phyloP scores from a whole-genome alignment of 2,888 invertebrate genomes.

The Crioceris asparagi region DNA sequence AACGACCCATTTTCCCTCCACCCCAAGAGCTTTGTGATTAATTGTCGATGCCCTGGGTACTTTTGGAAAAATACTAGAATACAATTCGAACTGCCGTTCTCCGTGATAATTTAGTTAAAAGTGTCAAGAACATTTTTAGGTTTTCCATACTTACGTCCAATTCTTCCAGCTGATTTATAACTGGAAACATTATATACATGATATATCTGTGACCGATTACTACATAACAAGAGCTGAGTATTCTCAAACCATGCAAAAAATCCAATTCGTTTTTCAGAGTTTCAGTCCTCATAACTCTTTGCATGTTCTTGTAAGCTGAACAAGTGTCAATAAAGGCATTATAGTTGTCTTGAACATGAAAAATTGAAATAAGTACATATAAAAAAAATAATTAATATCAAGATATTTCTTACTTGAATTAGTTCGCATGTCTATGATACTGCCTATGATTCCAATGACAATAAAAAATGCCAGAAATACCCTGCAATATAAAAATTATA shows the following conservation, averaged over 20 bases:
- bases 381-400: too few species aligned
- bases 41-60: too few species aligned
- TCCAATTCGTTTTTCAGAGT: slow-evolving; percentile 26
- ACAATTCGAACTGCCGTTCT: too few species aligned
- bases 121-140: too few species aligned
- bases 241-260: slow-evolving; percentile 39
- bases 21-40: too few species aligned
- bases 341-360: slow-evolving; percentile 3
- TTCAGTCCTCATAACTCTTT: slow-evolving; percentile 18
- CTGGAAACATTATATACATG: slow-evolving; percentile 18
- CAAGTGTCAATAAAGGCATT: slow-evolving; percentile 15
- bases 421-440: slow-evolving; percentile 7
- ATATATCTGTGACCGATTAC: slow-evolving; percentile 37
- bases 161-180: slow-evolving; percentile 19
- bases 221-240: slow-evolving; percentile 41
- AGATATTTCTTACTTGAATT: slow-evolving; percentile 6
- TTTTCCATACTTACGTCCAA: slow-evolving; percentile 21
- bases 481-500: slow-evolving; percentile 12
- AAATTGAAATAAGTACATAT: too few species aligned
- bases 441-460: slow-evolving; percentile 8
- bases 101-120: too few species aligned
- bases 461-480: slow-evolving; percentile 14
- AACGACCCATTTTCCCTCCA: too few species aligned
- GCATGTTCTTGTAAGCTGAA: slow-evolving; percentile 21
- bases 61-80: too few species aligned